Conservation (phyloP, 2,797 vertebrate species). For the Dromococcyx pavoninus region DNA sequence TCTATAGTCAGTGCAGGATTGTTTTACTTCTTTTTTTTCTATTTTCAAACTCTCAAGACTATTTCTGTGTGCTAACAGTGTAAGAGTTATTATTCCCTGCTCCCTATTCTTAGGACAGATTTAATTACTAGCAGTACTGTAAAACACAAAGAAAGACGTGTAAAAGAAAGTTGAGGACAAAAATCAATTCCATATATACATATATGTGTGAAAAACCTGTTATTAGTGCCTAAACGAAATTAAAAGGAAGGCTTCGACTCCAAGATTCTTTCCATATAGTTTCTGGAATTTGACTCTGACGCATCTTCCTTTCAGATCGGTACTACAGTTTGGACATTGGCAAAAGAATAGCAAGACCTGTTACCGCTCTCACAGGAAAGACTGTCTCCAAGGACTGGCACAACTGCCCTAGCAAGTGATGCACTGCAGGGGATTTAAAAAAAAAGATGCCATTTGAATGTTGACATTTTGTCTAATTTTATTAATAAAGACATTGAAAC, state of each 20-base stretch:
- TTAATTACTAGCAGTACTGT: background rate
- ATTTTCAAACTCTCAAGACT: background rate
- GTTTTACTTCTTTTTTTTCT: background rate
- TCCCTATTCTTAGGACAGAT: background rate
- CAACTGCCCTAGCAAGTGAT: constrained; percentile 81
- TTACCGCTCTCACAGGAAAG: constrained; percentile 78
- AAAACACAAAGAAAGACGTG: background rate
- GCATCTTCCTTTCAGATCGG: constrained; percentile 77
- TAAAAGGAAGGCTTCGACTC: background rate
- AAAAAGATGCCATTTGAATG: constrained; percentile 10
- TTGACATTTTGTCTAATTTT: constrained; percentile 79
- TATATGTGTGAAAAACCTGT: background rate
- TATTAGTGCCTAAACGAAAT: background rate
- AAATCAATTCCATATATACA: background rate
- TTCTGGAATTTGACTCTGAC: background rate
- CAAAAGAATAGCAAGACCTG: constrained; percentile 74
- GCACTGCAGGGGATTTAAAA: background rate
- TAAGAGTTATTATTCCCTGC: background rate
- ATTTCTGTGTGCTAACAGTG: background rate
- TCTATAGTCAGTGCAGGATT: background rate
- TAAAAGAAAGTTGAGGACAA: background rate
- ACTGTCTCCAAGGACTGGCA: constrained; percentile 83
- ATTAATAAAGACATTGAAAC: constrained; percentile 83
- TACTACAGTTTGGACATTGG: constrained; percentile 86
- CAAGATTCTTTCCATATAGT: background rate